Evolutionary conservation across 2,113 vertebrate genomes (phyloP), one percentile per base, ranked within the genome.

Genomic region (Psilopsiagon aurifrons): DNA sequence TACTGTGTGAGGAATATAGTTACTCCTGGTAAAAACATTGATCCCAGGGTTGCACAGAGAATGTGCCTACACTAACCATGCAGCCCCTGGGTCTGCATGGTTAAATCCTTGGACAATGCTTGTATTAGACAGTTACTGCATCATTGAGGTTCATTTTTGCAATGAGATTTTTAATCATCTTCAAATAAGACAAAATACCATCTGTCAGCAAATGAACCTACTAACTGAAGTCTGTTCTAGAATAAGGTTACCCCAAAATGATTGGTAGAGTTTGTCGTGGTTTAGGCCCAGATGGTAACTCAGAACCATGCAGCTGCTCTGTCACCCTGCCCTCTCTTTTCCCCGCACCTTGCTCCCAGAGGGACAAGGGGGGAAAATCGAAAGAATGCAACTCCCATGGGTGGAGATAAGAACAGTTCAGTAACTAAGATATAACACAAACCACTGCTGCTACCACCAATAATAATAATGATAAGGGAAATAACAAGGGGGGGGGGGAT

Each of bases 51-150:
- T 6, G 4, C 39, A 12, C 5, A 37, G n/a, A 46, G n/a, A 19
- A 46, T 33, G 16, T 33, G 17, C 39, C 51, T 63, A 4, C 1
- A 0, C n/a, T 41, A 55, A 43, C 29, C 4, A 2, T 17, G 49
- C 27, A 39, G 27, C 17, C 52, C 22, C 27, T 78, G 66, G n/a
- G 12, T 25, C 23, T 5, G 11, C 4, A 8, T 6, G 33, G 27
- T 31, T 80, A 16, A 80, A 69, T 68, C 63, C 63, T 47, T 25
- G 62, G 78, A 6, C 18, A 57, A 6, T 5, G 5, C 13, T 43
- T 51, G 2, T 27, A 3, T 59, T 5, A 2, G 14, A n/a, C 22
- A 60, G 37, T 57, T 77, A 7, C 28, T 44, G 43, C 55, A 64
- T 62, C 22, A 3, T 35, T 41, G 35, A 37, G 12, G 23, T 83